Evolutionary conservation across 2,113 vertebrate genomes (phyloP), one percentile per base, ranked within the genome.

Genomic region (Brevimyrus niger): DNA sequence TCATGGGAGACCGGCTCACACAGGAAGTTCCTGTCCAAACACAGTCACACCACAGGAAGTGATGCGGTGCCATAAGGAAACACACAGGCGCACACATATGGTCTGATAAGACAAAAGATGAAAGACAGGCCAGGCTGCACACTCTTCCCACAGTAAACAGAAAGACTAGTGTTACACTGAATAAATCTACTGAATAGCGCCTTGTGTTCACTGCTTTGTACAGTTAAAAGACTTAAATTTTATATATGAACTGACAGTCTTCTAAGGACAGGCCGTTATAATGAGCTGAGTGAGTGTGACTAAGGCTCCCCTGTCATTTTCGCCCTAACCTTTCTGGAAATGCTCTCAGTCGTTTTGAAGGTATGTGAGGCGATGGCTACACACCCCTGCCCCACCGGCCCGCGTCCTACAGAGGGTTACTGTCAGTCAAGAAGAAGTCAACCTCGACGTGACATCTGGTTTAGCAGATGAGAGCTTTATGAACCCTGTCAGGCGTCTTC

Each of bases 1-100:
- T 89, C 89, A 91, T 80, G 91, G 90, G 89, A 92, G 47, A 53
- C 51, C 35, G 80, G 35, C 55, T 55, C 88, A 86, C 58, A 89
- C 90, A 91, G 86, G 91, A 93, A 91, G 87, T 90, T 88, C 53
- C 88, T 89, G 55, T 89, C 61, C 80, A 89, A 88, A 82, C 80
- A 86, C 5, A 46, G 42, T 86, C 90, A 47, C 80, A n/a, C 42
- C 89, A 90, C 48, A 92, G 91, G 91, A 93, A 92, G 46, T 91
- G 89, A 93, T 89, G 87, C 88, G 50, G 91, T 48, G 17, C 19
- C 4, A 47, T 44, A 80, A 86, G 23, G 91, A 89, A 87, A 38
- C 35, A 42, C 35, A 76, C 35, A 42, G 50, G 87, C 19, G 19
- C 55, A 42, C 55, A n/a, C 38, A 86, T 38, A 87, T 23, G 51